Base-by-base conservation (phyloP, 2,888 invertebrate species). In the Eristalis tenax region DNA sequence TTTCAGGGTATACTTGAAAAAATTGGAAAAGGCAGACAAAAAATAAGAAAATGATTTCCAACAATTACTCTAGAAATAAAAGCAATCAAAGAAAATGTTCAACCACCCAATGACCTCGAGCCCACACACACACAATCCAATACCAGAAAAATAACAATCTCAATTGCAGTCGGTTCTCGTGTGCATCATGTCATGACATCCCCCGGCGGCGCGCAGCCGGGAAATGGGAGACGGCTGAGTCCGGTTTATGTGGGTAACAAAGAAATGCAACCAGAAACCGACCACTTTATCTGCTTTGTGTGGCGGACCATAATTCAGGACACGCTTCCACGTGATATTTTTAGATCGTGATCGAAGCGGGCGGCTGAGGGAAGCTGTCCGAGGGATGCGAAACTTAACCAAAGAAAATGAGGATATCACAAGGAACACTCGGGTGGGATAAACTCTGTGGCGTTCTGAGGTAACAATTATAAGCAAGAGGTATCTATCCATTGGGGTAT, bases 321-420 rank as follows among this genome's bases (percentile, higher is more conserved):
- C 83, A 83, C 83, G 83, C 83, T 87, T 86, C 71, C 66, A 83
- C 83, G 83, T 76, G 83, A 87, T 87, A 75, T 79, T 74, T 64
- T 83, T 23, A 68, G 83, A 83, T 80, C 79, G 87, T 83, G 83
- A 80, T 83, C 83, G 64, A 83, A 80, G 35, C 26, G 26, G n/a
- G 4, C 4, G 26, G 6, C 23, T 23, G 56, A 68, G 70, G 69
- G 65, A 64, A 23, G 4, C 28, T 28, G 28, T 28, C 28, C 28
- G 26, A 63, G n/a, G 28, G 71, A 18, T 50, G 50, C 18, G 50
- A 8, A n/a, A 75, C 68, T 77, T 71, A 26, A 43, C 65, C 66
- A 84, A 84, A 77, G 73, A 81, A 76, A 80, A 75, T 71, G 74
- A 35, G 75, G 68, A 76, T 69, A 73, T 77, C 57, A 43, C 65